These are phyloP conservation scores for Sisyra terminalis DNA, from an alignment of 2,888 invertebrate genomes.

Conservation along the genomic window DNA sequence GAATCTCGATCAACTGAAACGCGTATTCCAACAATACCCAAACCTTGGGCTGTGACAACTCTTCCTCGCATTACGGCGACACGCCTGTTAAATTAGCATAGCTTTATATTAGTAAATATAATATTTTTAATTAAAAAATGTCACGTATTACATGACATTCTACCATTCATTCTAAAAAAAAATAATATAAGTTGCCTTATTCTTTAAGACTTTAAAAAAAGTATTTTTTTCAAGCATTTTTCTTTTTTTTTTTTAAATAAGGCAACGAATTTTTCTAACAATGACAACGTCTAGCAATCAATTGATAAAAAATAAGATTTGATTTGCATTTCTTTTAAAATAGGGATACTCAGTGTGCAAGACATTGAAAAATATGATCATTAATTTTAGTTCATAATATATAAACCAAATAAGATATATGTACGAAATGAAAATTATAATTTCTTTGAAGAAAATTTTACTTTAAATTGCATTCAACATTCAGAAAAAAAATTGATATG, in stretches of 20 bases:
- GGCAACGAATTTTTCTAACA: constrained; percentile 4
- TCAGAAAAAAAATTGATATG: constrained; percentile 1
- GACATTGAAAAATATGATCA: neutral
- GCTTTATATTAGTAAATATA: neutral
- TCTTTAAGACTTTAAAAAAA: neutral
- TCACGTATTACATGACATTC: constrained; percentile 3
- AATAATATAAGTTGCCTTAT: neutral
- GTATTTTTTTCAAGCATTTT: neutral
- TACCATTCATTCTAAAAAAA: constrained; percentile 5
- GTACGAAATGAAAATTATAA: constrained; percentile 1
- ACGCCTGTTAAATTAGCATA: constrained; percentile 50
- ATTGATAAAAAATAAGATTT: neutral
- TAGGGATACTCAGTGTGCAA: neutral
- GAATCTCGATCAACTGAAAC: constrained; percentile 91
- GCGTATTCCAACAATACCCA: constrained; percentile 92
- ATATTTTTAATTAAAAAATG: neutral
- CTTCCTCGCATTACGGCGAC: constrained; percentile 97
- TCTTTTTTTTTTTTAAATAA: neutral
- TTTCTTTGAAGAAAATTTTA: neutral
- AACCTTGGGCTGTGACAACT: constrained; percentile 85
- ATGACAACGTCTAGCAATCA: constrained; percentile 7
- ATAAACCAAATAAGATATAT: neutral
- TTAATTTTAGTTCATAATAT: neutral
- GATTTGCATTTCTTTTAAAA: constrained; percentile 1
- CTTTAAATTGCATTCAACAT: neutral